These are phyloP conservation scores for Odontocerum albicorne DNA, from an alignment of 2,888 invertebrate species.

Conservation along the genomic window DNA sequence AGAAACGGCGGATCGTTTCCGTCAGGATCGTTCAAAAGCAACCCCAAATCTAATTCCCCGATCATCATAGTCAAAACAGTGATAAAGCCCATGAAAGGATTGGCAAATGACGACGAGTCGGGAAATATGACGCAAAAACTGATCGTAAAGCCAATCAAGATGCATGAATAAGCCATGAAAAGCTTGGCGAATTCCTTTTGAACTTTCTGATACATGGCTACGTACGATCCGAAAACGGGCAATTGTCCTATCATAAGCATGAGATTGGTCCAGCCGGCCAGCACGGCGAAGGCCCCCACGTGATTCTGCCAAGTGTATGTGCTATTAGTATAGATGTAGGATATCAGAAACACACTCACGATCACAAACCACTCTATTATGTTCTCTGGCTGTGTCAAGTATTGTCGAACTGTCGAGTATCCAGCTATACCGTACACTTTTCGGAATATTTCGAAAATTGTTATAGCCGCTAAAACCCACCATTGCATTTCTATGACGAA, in stretches of 20 bases:
- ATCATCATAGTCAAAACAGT: constrained; percentile 90
- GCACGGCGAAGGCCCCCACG: constrained; percentile 82
- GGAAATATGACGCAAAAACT: constrained; percentile 89
- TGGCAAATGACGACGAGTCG: constrained; percentile 77
- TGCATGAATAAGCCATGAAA: constrained; percentile 82
- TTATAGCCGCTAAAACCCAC: constrained; percentile 79
- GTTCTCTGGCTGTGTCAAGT: constrained; percentile 82
- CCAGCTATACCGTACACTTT: constrained; percentile 82
- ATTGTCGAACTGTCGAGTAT: constrained; percentile 78
- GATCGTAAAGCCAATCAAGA: constrained; percentile 83
- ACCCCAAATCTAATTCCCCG: constrained; percentile 78
- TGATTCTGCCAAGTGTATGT: constrained; percentile 86
- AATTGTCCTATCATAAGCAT: constrained; percentile 90
- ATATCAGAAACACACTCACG: constrained; percentile 79
- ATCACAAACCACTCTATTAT: constrained; percentile 88
- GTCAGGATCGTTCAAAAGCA: constrained; percentile 74
- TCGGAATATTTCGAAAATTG: constrained; percentile 76
- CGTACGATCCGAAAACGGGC: constrained; percentile 86
- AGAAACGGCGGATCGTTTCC: constrained; percentile 76
- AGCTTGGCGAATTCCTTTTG: constrained; percentile 85
- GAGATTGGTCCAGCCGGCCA: constrained; percentile 86
- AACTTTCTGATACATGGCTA: constrained; percentile 88
- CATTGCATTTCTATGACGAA: constrained; percentile 80
- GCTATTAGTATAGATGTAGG: constrained; percentile 75
- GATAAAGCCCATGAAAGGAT: constrained; percentile 82